Conservation (phyloP, 1,140 invertebrate species). For the Drosophila sp. region DNA sequence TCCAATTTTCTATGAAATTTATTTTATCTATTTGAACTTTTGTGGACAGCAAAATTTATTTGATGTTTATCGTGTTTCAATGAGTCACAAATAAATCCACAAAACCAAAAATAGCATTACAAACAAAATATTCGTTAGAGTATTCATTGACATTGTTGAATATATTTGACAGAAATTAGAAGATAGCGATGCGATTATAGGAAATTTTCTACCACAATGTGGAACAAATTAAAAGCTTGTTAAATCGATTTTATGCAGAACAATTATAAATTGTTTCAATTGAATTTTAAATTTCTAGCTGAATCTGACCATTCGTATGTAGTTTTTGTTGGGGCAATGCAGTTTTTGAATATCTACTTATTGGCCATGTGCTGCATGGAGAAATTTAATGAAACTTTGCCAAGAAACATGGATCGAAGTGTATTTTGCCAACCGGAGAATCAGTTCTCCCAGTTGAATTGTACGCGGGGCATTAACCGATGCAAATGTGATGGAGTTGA, state of each 20-base stretch:
- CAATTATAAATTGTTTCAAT: no score
- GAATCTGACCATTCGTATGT: neutral
- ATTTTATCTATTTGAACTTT: no score
- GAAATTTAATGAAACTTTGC: slow-evolving; percentile 6
- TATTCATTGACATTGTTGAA: neutral
- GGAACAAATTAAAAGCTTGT: neutral
- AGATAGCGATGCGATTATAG: no score
- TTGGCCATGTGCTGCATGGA: slow-evolving; percentile 7
- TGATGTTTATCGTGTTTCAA: neutral
- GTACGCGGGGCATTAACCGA: slow-evolving; percentile 1
- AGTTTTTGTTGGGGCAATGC: neutral
- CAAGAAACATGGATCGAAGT: neutral
- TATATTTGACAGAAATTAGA: no score
- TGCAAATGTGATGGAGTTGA: slow-evolving; percentile 3
- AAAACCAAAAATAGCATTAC: neutral
- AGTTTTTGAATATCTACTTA: neutral
- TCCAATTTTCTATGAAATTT: no score
- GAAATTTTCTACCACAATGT: neutral
- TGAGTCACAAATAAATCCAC: neutral
- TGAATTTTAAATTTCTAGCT: no score
- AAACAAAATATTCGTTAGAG: no score
- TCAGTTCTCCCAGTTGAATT: neutral
- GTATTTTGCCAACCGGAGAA: neutral
- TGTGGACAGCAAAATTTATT: neutral
- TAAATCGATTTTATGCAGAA: neutral